These are phyloP conservation scores for Porites lobata DNA, from an alignment of 92 coral and sea anemone species.

Conservation along the genomic window DNA sequence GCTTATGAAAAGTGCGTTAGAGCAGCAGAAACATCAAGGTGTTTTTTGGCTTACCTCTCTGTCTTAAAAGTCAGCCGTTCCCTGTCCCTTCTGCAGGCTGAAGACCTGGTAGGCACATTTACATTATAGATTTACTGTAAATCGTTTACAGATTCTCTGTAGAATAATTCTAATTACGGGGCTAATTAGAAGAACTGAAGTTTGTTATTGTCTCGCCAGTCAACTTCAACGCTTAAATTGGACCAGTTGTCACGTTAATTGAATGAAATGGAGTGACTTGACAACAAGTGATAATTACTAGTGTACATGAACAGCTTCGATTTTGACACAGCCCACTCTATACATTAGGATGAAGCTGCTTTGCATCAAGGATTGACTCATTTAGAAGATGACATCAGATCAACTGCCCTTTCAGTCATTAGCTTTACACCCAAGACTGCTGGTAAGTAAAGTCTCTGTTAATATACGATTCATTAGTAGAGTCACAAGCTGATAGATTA, in stretches of 20 bases:
- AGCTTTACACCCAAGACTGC: conserved; percentile 74
- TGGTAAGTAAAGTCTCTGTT: conserved; percentile 37
- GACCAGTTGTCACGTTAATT: background rate
- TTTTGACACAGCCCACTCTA: background rate
- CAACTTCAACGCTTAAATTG: background rate
- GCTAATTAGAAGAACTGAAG: background rate
- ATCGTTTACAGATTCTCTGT: background rate
- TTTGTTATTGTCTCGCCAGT: background rate
- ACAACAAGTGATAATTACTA: background rate
- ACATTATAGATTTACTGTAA: no score
- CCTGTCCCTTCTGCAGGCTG: conserved; percentile 42
- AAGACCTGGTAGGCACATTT: conserved; percentile 44
- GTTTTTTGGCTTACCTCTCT: conserved; percentile 50
- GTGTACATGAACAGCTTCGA: no score
- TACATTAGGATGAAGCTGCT: conserved; percentile 47
- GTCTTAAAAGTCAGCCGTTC: conserved; percentile 66
- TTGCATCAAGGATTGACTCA: conserved; percentile 57
- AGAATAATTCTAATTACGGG: background rate
- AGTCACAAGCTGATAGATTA: background rate
- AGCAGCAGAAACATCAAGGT: background rate
- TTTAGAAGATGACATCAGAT: conserved; percentile 70
- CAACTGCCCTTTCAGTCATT: conserved; percentile 72
- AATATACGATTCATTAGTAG: background rate
- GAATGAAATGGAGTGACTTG: background rate
- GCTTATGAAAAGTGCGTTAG: background rate